phyloP scores from a whole-genome alignment of 2,113 vertebrate species.

The Melozone crissalis region DNA sequence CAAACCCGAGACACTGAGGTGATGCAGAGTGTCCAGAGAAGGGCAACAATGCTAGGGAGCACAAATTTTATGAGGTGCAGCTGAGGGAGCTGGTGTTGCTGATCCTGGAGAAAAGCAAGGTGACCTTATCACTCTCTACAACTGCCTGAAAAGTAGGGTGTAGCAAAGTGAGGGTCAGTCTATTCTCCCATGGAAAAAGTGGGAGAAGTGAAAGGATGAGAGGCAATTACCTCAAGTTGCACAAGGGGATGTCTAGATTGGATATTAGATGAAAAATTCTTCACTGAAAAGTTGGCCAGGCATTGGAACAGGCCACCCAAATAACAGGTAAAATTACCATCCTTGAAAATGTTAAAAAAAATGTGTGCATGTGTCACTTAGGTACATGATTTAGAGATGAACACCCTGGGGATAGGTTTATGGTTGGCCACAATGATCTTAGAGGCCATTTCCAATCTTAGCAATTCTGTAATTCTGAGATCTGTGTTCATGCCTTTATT shows the following conservation, averaged over 20 bases:
- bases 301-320: background rate
- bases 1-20: background rate
- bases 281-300: background rate
- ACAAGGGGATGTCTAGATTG: background rate
- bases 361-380: background rate
- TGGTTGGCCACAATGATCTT: background rate
- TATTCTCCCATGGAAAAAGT: background rate
- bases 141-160: background rate
- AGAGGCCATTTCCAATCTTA: background rate
- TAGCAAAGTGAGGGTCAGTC: background rate
- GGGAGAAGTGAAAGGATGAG: background rate
- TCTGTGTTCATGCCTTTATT: background rate
- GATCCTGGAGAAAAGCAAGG: background rate
- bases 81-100: background rate
- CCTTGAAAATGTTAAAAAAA: background rate
- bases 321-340: background rate
- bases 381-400: too few relatives aligned
- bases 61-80: background rate
- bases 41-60: background rate
- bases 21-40: background rate
- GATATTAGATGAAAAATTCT: background rate
- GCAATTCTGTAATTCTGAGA: background rate
- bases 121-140: background rate
- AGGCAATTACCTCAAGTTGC: background rate
- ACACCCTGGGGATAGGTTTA: background rate